Evolutionary conservation across 2,113 vertebrate species (phyloP).

Genomic region (Rissa tridactyla): DNA sequence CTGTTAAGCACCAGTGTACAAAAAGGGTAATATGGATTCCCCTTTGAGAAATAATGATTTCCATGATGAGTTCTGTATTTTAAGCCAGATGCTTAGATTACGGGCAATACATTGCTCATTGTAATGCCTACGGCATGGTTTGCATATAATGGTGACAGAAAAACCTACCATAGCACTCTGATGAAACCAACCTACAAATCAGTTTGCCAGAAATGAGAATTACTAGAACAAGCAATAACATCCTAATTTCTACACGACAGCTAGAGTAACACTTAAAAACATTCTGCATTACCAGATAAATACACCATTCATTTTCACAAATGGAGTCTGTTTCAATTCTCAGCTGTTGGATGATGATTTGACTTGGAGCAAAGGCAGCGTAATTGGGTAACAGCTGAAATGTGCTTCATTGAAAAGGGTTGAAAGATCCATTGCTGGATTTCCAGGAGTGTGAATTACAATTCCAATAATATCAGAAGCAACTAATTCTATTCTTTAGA

Average conservation of each 20-base stretch:
- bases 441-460: slow-evolving; percentile 87
- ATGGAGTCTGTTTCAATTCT: slow-evolving; percentile 83
- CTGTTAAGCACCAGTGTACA: background rate
- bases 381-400: slow-evolving; percentile 84
- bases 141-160: background rate
- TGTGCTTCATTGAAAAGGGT: slow-evolving; percentile 78
- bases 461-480: slow-evolving; percentile 87
- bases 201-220: slow-evolving; percentile 64
- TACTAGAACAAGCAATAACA: slow-evolving; percentile 60
- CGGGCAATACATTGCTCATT: background rate
- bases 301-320: slow-evolving; percentile 76
- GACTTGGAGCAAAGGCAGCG: slow-evolving; percentile 83
- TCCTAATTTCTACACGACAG: slow-evolving; percentile 62
- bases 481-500: slow-evolving; percentile 86
- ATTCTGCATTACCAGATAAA: slow-evolving; percentile 70
- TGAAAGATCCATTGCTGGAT: slow-evolving; percentile 80
- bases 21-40: background rate
- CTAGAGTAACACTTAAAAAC: slow-evolving; percentile 76
- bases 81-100: background rate
- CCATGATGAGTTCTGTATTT: background rate
- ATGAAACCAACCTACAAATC: slow-evolving; percentile 49
- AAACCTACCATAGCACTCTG: background rate
- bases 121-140: background rate
- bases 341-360: slow-evolving; percentile 79
- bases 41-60: background rate